These are phyloP conservation scores for Saccostrea echinata DNA, from an alignment of 1,140 invertebrate species.

Conservation along the genomic window DNA sequence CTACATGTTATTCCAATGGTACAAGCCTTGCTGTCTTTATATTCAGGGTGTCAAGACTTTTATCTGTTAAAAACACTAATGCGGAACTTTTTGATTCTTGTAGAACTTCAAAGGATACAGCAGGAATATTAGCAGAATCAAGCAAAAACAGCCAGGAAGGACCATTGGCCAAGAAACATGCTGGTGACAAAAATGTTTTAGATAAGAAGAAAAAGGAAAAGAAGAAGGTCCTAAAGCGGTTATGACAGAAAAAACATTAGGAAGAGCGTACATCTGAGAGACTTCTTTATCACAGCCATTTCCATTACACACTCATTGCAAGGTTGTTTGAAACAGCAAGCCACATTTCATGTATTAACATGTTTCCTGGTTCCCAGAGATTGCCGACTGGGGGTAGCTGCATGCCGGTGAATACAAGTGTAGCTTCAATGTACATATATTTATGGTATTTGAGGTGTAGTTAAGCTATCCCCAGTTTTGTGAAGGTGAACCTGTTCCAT, in stretches of 20 bases:
- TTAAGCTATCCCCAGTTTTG: slow-evolving; percentile 7
- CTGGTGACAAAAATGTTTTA: slow-evolving; percentile 88
- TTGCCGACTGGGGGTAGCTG: background rate
- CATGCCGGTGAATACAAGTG: slow-evolving; percentile 19
- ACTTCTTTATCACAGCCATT: slow-evolving; percentile 14
- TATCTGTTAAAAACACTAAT: no score
- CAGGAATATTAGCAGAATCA: slow-evolving; percentile 45
- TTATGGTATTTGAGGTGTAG: slow-evolving; percentile 33
- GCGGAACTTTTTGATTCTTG: background rate
- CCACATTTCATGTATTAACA: slow-evolving; percentile 9
- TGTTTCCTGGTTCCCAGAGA: background rate
- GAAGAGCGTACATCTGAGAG: slow-evolving; percentile 2
- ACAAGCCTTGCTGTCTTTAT: no score
- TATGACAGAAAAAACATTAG: slow-evolving; percentile 83
- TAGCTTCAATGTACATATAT: slow-evolving; percentile 25
- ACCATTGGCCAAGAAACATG: slow-evolving; percentile 91
- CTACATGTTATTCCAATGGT: no score
- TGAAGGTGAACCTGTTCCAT: background rate
- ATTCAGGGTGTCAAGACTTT: no score
- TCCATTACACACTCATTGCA: slow-evolving; percentile 35
- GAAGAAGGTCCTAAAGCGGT: slow-evolving; percentile 91
- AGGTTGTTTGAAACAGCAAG: slow-evolving; percentile 33
- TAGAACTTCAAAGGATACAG: slow-evolving; percentile 50
- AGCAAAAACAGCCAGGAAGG: slow-evolving; percentile 80
- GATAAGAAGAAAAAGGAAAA: slow-evolving; percentile 88